Evolutionary conservation across 2,888 invertebrate genomes (phyloP).

Genomic region (Rhingia campestris): DNA sequence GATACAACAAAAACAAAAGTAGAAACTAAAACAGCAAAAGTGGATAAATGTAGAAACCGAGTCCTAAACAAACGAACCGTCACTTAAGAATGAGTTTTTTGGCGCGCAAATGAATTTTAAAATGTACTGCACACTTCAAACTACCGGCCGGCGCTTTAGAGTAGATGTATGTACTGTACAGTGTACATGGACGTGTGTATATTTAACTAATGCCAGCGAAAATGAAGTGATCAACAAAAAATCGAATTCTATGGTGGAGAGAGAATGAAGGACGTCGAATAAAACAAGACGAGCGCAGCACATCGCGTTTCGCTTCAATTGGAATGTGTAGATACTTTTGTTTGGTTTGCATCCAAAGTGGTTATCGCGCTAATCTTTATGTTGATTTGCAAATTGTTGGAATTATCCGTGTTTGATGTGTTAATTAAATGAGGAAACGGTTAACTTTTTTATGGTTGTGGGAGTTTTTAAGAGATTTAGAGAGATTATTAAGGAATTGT

Average conservation of each 20-base stretch:
- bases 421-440: constrained; percentile 63
- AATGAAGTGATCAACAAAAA: constrained; percentile 2
- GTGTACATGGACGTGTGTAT: neutral
- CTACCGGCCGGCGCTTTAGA: constrained; percentile 27
- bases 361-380: constrained; percentile 58
- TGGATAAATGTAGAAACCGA: too few relatives aligned
- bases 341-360: constrained; percentile 6
- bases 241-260: constrained; percentile 4
- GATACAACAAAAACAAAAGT: constrained; percentile 8
- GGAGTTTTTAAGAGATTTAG: neutral
- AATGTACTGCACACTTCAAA: constrained; percentile 47
- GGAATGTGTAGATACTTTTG: constrained; percentile 41
- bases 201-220: constrained; percentile 8
- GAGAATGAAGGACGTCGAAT: constrained; percentile 38
- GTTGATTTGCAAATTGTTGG: constrained; percentile 66
- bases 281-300: constrained; percentile 12
- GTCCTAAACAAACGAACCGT: constrained; percentile 45
- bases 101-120: constrained; percentile 66
- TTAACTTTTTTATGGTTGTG: constrained; percentile 29
- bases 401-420: constrained; percentile 60
- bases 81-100: constrained; percentile 57
- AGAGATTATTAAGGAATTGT: neutral
- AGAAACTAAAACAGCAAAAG: neutral
- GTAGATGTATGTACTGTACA: neutral
- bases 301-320: constrained; percentile 62